phyloP scores from a whole-genome alignment of 2,888 invertebrate species.

The Rotaria sp. region DNA sequence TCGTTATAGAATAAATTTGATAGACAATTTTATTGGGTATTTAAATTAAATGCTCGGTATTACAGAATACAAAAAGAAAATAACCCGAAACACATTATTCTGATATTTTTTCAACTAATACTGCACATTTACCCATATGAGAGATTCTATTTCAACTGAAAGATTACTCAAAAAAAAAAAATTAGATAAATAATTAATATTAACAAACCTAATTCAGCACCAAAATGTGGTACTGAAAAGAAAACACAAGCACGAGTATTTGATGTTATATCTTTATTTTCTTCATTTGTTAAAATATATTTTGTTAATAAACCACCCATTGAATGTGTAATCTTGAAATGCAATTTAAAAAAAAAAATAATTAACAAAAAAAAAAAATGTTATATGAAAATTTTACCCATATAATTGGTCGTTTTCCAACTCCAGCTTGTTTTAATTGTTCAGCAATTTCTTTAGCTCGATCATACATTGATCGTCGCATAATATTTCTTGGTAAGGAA shows the following conservation, averaged over 20 bases:
- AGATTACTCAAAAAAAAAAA: no score
- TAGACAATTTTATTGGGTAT: no score
- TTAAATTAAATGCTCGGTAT: no score
- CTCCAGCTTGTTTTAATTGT: constrained; percentile 67
- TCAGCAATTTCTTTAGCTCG: constrained; percentile 64
- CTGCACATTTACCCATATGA: no score
- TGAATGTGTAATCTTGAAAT: constrained; percentile 65
- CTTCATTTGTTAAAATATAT: constrained; percentile 40
- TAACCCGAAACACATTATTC: no score
- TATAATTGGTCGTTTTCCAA: constrained; percentile 74
- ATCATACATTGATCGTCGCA: constrained; percentile 27
- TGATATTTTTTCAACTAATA: no score
- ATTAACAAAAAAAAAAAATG: no score
- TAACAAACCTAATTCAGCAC: constrained; percentile 50
- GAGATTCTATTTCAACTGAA: no score
- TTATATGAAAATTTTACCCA: constrained; percentile 64
- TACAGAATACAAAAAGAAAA: no score
- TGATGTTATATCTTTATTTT: constrained; percentile 61
- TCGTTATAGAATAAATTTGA: no score
- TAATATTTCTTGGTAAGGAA: constrained; percentile 7
- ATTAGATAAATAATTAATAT: neutral
- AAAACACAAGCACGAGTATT: constrained; percentile 77
- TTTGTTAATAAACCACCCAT: constrained; percentile 67
- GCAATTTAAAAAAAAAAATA: neutral
- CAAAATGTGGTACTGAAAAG: constrained; percentile 80